Evolutionary conservation across 2,113 vertebrate species (phyloP).

Genomic region (Butastur rufipennis): DNA sequence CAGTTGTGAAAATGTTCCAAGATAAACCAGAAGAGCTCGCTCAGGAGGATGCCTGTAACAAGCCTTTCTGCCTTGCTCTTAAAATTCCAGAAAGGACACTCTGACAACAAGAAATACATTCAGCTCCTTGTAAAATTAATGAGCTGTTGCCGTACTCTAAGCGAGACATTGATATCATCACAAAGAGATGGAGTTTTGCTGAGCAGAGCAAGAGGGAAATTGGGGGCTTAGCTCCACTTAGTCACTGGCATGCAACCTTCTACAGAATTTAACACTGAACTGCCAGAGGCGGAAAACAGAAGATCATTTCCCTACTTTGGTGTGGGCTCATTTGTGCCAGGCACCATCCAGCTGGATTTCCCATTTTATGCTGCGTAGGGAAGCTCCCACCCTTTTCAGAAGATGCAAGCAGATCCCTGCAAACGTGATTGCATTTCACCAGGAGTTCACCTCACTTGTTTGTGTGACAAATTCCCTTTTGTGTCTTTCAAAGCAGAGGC

Average conservation of each 20-base stretch:
- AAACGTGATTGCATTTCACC: rapidly evolving
- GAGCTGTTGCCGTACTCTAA: background rate
- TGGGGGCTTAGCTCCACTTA: background rate
- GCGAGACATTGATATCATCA: background rate
- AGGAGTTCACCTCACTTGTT: background rate
- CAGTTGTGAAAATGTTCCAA: background rate
- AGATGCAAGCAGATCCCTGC: background rate
- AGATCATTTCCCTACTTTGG: background rate
- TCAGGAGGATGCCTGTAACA: background rate
- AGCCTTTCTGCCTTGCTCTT: background rate
- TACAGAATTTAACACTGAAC: background rate
- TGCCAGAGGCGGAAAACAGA: background rate
- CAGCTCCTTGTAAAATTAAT: slow-evolving; percentile 22
- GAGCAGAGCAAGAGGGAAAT: background rate
- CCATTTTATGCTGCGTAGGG: background rate
- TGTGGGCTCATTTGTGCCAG: background rate
- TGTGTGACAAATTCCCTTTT: background rate
- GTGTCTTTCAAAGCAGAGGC: background rate
- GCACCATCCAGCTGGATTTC: background rate
- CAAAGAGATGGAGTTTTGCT: background rate
- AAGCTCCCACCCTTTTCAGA: background rate
- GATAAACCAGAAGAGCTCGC: background rate
- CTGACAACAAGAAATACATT: background rate
- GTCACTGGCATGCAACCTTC: background rate
- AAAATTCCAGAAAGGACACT: background rate